Conservation (phyloP, 2,797 vertebrate genomes). For the Lophius americanus region DNA sequence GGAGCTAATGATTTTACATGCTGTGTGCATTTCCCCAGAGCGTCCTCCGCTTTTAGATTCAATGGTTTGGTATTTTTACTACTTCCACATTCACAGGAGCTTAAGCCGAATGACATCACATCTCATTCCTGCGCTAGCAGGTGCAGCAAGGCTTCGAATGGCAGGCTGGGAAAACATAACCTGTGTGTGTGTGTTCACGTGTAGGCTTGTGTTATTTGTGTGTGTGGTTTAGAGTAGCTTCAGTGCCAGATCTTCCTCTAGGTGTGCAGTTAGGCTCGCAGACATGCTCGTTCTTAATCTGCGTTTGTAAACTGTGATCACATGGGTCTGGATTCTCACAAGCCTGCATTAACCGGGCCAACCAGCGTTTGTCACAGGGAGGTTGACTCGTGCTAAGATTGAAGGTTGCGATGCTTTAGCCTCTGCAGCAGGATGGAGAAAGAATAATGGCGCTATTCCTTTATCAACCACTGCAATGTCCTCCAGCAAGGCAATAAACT, state of each 20-base stretch:
- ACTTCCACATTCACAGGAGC: slow-evolving; percentile 28
- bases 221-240: slow-evolving; percentile 7
- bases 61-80: slow-evolving; percentile 15
- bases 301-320: slow-evolving; percentile 16
- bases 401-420: not conserved
- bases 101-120: slow-evolving; percentile 58
- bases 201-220: slow-evolving; percentile 5
- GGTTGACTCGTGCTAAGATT: slow-evolving; percentile 17
- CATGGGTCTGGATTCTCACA: slow-evolving; percentile 6
- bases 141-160: slow-evolving; percentile 43
- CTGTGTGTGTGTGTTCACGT: slow-evolving; percentile 8
- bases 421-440: not conserved
- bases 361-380: slow-evolving; percentile 27
- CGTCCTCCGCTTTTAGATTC: slow-evolving; percentile 13
- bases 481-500: not conserved
- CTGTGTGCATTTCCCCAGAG: slow-evolving; percentile 31
- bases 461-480: not conserved
- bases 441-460: too few species aligned
- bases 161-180: slow-evolving; percentile 27
- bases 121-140: slow-evolving; percentile 57
- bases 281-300: slow-evolving; percentile 7
- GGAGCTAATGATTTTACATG: slow-evolving; percentile 34
- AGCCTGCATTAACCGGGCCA: slow-evolving; percentile 15
- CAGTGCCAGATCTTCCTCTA: slow-evolving; percentile 10
- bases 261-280: slow-evolving; percentile 30